phyloP scores from a whole-genome alignment of 1,140 invertebrate genomes.

The Polypedilum pembai region DNA sequence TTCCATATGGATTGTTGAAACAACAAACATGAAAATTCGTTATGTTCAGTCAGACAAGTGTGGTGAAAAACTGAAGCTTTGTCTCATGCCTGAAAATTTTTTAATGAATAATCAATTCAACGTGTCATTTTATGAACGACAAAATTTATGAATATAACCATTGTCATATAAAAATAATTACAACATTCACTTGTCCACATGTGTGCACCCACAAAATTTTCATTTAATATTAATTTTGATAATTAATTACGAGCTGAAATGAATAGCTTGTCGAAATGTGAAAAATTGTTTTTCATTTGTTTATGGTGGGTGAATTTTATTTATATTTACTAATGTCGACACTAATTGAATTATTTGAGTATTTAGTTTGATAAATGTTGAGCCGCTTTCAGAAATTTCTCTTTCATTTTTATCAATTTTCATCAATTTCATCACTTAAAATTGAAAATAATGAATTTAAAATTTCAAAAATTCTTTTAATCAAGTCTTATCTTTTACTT shows the following conservation, averaged over 20 bases:
- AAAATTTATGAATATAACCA: neutral
- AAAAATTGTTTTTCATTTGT: neutral
- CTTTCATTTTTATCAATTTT: neutral
- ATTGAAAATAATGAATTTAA: neutral
- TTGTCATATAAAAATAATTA: neutral
- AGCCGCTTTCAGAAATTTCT: neutral
- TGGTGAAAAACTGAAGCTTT: no score
- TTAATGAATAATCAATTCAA: no score
- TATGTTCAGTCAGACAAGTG: neutral
- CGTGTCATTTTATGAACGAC: neutral
- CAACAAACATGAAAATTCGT: slow-evolving; percentile 1
- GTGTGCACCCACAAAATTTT: slow-evolving; percentile 8
- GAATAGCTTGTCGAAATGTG: neutral
- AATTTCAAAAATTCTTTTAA: neutral
- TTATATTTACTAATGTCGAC: neutral
- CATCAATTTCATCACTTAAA: neutral
- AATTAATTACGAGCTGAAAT: neutral
- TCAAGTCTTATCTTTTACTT: no score
- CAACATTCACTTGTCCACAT: slow-evolving; percentile 15
- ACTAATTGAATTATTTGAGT: neutral
- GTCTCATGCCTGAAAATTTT: no score
- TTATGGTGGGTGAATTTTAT: neutral
- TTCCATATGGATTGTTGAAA: neutral
- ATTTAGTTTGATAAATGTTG: neutral
- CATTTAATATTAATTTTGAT: slow-evolving; percentile 20